Conservation (phyloP, 2,888 invertebrate species). For the Dryocosmus kuriphilus region DNA sequence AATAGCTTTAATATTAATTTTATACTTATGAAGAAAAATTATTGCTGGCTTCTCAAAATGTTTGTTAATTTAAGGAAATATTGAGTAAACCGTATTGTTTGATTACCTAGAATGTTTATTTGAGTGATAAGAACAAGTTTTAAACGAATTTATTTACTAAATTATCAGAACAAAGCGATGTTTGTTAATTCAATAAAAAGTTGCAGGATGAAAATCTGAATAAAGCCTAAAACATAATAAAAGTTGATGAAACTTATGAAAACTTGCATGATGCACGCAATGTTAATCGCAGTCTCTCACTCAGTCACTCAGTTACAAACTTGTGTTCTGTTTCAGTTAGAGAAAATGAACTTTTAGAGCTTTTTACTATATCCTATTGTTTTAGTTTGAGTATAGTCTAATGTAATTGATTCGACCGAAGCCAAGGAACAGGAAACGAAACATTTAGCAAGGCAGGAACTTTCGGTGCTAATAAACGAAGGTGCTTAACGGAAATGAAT, state of each 20-base stretch:
- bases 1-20: too few relatives aligned
- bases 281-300: constrained; percentile 25
- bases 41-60: too few relatives aligned
- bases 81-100: too few relatives aligned
- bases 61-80: too few relatives aligned
- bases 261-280: constrained; percentile 38
- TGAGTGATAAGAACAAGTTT: too few relatives aligned
- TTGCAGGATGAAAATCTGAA: background rate
- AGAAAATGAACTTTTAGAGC: background rate
- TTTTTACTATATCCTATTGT: background rate
- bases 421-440: background rate
- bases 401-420: background rate
- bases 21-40: too few relatives aligned
- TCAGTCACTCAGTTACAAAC: constrained; percentile 19
- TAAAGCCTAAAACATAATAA: constrained; percentile 10
- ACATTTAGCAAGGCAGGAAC: background rate
- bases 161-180: too few relatives aligned
- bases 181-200: constrained; percentile 2
- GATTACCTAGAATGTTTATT: too few relatives aligned
- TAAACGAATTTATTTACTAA: too few relatives aligned
- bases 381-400: background rate
- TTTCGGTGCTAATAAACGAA: background rate
- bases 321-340: constrained; percentile 7
- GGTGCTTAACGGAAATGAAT: background rate
- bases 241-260: constrained; percentile 27